Percentiles rank a stretch among this genome's conserved stretches.
phyloP scores from a whole-genome alignment of 2,113 vertebrate species.

The Antechinus stuartii region DNA sequence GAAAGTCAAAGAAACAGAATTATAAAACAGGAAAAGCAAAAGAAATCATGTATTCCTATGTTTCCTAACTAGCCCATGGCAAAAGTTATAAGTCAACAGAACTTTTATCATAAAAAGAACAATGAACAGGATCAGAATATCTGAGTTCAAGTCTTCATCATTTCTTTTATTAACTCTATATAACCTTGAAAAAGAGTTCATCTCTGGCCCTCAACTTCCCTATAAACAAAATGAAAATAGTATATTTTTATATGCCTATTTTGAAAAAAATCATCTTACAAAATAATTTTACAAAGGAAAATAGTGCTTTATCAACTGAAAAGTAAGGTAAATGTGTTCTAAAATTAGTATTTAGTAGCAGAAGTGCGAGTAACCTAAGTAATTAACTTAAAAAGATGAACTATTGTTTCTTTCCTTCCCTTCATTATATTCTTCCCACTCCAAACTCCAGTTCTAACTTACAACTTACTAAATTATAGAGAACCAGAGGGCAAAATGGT shows the following conservation, averaged over 20 bases:
- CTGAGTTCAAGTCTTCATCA: not conserved
- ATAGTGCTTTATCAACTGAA: not conserved
- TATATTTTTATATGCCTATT: not conserved
- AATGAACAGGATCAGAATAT: not conserved
- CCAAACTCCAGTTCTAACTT: not conserved
- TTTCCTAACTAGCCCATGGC: not conserved
- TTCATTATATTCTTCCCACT: not conserved
- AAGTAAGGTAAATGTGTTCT: not conserved
- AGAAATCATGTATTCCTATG: not conserved
- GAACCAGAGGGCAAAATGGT: not conserved
- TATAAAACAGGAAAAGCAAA: constrained; percentile 29
- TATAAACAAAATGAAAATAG: not conserved
- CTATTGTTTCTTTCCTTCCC: not conserved
- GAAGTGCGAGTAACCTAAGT: not conserved
- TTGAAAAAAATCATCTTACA: not conserved
- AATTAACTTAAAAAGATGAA: not conserved
- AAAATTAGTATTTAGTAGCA: not conserved
- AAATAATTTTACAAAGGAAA: not conserved
- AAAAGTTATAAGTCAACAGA: not conserved
- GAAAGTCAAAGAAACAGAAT: constrained; percentile 36
- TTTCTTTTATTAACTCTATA: not conserved
- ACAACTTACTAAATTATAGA: not conserved
- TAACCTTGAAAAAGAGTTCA: not conserved
- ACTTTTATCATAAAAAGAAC: not conserved
- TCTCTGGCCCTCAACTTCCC: not conserved